Evolutionary conservation across 2,888 invertebrate genomes (phyloP).

Genomic region (Hydrotaea cyrtoneurina): DNA sequence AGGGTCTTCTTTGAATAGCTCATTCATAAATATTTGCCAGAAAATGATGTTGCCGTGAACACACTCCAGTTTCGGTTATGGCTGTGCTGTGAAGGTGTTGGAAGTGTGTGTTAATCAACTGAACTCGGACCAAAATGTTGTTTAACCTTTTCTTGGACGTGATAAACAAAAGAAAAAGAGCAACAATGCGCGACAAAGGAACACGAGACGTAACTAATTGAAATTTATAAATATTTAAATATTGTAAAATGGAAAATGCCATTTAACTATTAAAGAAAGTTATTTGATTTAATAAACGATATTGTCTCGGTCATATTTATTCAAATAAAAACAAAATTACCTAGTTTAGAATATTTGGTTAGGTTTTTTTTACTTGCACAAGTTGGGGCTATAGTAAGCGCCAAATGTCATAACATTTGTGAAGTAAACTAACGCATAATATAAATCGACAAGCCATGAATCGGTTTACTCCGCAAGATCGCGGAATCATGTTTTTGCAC

Average conservation of each 20-base stretch:
- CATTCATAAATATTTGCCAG: neutral
- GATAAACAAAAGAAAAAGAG: neutral
- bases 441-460: too few relatives aligned
- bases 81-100: constrained; percentile 1
- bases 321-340: too few relatives aligned
- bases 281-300: neutral
- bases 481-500: too few relatives aligned
- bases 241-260: neutral
- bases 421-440: too few relatives aligned
- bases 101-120: neutral
- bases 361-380: too few relatives aligned
- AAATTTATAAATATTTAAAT: constrained; percentile 12
- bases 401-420: too few relatives aligned
- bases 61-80: neutral
- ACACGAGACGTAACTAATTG: neutral
- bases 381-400: too few relatives aligned
- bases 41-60: neutral
- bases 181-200: neutral
- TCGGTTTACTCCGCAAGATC: too few relatives aligned
- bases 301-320: neutral
- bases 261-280: neutral
- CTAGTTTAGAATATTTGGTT: too few relatives aligned
- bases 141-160: neutral
- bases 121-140: neutral
- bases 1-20: neutral